Evolutionary conservation across 2,888 invertebrate genomes (phyloP), one percentile per base, ranked within the genome.

Genomic region (Agriopis aurantiaria): DNA sequence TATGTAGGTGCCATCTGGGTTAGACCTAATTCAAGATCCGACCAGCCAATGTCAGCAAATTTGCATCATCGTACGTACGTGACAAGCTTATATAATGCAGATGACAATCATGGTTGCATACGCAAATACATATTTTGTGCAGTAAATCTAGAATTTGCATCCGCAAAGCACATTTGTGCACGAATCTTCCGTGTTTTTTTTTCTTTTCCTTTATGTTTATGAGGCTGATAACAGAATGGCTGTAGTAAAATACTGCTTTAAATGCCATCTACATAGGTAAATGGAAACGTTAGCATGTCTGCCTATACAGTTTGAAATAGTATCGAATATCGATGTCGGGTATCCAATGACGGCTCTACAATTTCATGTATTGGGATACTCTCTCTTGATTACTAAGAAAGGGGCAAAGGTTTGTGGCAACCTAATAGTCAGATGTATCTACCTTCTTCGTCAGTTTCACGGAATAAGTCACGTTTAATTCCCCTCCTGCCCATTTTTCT

Each of bases 91-190:
- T 11, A 45, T 53, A 60, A 55, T 23, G 43, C 53, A 60, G 17
- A 65, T 8, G 40, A 68, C 63, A 62, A 61, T 33, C 33, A 33
- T 45, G 46, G 62, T 23, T 58, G 68, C 58, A 68, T 68, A 57
- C 49, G 58, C 40, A 46, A 43, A 12, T 41, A 41, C 40, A 48
- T 33, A 55, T 12, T 49, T 40, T 63, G 63, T 68, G 40, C 52
- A 64, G 43, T 68, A 64, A 64, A 64, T 56, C 43, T 43, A 45
- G 65, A 52, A 57, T 56, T 56, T 65, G 0, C 33, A 55, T 64
- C 53, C 49, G 23, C 41, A 12, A 48, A 59, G 8, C 5, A 49
- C 49, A 40, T 56, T 55, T 59, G 46, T 5, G 9, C 9, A n/a
- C 55, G 46, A 11, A 45, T 14, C 8, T 63, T 55, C 48, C 48